Evolutionary conservation across 1,140 invertebrate species (phyloP), one percentile per base, ranked within the genome.

Genomic region (Euwallacea similis): DNA sequence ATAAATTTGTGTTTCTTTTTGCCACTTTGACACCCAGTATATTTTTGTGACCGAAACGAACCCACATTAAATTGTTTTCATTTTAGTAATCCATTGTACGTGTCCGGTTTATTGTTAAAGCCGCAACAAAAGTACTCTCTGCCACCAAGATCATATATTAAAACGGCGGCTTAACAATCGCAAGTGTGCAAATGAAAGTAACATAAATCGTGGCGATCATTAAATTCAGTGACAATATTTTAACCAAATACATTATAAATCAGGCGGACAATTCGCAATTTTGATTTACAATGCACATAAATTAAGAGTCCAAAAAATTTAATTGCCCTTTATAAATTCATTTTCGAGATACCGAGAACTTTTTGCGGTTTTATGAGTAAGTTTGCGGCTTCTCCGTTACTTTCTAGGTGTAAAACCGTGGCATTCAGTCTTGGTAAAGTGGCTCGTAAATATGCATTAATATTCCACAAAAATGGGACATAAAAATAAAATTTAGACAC

Each of bases 171-270:
- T 41, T 71, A 71, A 71, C 69, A 71, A 71, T 71, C 46, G 69
- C 63, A 59, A 66, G 67, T 66, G 69, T 61, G 62, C 61, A 66
- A 71, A 71, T 66, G 69, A 71, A 71, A 71, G 62, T 71, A 71
- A 71, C 69, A 71, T 71, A 71, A 71, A 71, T 71, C 63, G 53
- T 62, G 21, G 11, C 56, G 54, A 66, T 71, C 69, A 65, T 65
- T 71, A 66, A 66, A 65, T 65, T 47, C 69, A 59, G 69, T 66
- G 69, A 71, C 69, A 66, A 71, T 71, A 71, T 71, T 66, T 71
- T 66, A 65, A 33, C 62, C 62, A 71, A 71, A 71, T 59, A 66
- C 69, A 62, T 42, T 47, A 71, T 71, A 71, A 71, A 71, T 71
- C 69, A 65, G 58, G 6, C 42, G 43, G 62, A 65, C 69, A 71